Percentiles rank a stretch among this genome's conserved stretches.
These are phyloP conservation scores for Trematomus loennbergii DNA, from an alignment of 2,113 vertebrate species.

Conservation along the genomic window DNA sequence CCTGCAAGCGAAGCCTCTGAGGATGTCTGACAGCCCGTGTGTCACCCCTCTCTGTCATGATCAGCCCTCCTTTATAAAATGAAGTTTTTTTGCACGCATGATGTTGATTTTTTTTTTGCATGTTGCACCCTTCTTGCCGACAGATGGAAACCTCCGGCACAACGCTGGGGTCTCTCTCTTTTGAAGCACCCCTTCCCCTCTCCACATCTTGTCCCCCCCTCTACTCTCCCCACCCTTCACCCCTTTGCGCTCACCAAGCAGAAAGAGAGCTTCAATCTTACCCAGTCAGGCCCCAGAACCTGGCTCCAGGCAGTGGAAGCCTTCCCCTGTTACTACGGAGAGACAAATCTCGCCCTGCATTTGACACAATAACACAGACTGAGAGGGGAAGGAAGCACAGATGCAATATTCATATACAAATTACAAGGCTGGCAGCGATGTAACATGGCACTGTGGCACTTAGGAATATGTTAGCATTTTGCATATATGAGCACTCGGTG, in stretches of 20 bases:
- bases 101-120: slow-evolving; percentile 54
- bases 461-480: slow-evolving; percentile 69
- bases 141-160: slow-evolving; percentile 81
- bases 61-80: slow-evolving; percentile 25
- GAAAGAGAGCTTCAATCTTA: slow-evolving; percentile 67
- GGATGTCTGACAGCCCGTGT: slow-evolving; percentile 47
- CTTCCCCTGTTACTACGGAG: slow-evolving; percentile 53
- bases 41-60: slow-evolving; percentile 58
- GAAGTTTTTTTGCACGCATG: slow-evolving; percentile 23
- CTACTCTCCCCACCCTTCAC: not conserved
- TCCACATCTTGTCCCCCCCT: not conserved
- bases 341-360: slow-evolving; percentile 62
- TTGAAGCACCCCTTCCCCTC: slow-evolving; percentile 56
- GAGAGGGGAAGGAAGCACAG: slow-evolving; percentile 51
- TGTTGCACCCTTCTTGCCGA: slow-evolving; percentile 66
- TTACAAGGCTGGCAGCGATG: slow-evolving; percentile 67
- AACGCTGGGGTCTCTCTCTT: slow-evolving; percentile 67
- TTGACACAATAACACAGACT: slow-evolving; percentile 72
- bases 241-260: slow-evolving; percentile 60
- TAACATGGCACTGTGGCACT: slow-evolving; percentile 65
- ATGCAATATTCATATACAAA: slow-evolving; percentile 75
- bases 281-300: slow-evolving; percentile 67
- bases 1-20: slow-evolving; percentile 15
- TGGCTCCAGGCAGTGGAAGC: slow-evolving; percentile 74
- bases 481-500: slow-evolving; percentile 58